These are phyloP conservation scores for Montipora cactus DNA, from an alignment of 64 coral and sea anemone genomes.

Conservation along the genomic window DNA sequence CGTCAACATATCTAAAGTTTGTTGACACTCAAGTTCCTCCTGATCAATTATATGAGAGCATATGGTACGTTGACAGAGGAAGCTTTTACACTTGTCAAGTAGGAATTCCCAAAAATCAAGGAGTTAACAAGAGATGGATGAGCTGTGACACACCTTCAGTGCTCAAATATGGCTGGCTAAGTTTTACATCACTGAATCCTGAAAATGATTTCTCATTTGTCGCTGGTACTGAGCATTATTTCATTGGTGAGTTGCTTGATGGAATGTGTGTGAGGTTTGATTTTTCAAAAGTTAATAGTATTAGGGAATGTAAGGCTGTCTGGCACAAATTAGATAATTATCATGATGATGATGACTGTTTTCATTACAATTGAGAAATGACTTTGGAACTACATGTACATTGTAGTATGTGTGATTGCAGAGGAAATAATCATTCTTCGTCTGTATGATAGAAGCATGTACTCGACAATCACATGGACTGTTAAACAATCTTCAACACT, in stretches of 20 bases:
- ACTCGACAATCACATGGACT: too few species aligned
- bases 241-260: constrained; percentile 17
- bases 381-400: too few species aligned
- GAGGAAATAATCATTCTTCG: too few species aligned
- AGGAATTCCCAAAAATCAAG: background rate
- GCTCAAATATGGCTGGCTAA: background rate
- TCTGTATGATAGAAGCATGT: too few species aligned
- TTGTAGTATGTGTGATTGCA: too few species aligned
- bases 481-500: too few species aligned
- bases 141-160: background rate
- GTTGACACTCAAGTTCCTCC: background rate
- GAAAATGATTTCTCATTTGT: background rate
- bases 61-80: background rate
- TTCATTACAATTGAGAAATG: too few species aligned
- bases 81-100: background rate
- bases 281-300: too few species aligned
- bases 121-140: background rate
- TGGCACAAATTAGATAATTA: too few species aligned
- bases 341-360: too few species aligned
- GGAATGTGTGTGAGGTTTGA: background rate
- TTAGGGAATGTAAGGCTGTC: too few species aligned
- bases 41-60: background rate
- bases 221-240: constrained; percentile 7
- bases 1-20: background rate
- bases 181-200: background rate